These are phyloP conservation scores for Lophotis ruficrista DNA, from an alignment of 2,113 vertebrate species.

Conservation along the genomic window DNA sequence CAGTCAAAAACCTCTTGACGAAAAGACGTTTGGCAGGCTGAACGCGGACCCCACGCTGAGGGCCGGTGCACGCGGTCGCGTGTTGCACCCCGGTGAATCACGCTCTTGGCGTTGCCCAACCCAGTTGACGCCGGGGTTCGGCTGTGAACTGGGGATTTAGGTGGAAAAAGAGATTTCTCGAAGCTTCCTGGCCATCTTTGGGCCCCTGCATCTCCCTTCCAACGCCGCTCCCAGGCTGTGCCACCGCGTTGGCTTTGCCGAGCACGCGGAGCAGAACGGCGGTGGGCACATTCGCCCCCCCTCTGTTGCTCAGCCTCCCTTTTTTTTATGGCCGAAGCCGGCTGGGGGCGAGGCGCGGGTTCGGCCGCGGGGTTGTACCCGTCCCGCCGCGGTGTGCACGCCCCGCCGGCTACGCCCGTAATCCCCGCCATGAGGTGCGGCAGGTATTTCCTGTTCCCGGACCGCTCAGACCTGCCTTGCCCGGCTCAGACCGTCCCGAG, in stretches of 20 bases:
- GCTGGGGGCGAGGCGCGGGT: neutral
- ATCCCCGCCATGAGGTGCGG: neutral
- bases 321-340: rapidly evolving
- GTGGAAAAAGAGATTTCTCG: neutral
- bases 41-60: neutral
- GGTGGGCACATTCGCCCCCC: rapidly evolving
- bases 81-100: neutral
- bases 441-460: conserved; percentile 17
- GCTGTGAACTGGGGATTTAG: rapidly evolving
- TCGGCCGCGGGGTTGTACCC: rapidly evolving
- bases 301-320: neutral
- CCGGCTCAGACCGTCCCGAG: rapidly evolving
- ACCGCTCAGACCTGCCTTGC: neutral
- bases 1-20: neutral
- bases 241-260: rapidly evolving
- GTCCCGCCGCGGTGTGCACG: rapidly evolving
- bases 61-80: rapidly evolving
- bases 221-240: rapidly evolving
- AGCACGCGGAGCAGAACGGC: rapidly evolving
- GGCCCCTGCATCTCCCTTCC: too few species aligned
- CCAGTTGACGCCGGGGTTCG: rapidly evolving
- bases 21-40: neutral
- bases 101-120: neutral
- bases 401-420: neutral
- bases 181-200: neutral